Percentiles rank a stretch among this genome's conserved stretches.
These are phyloP conservation scores for Poeciliopsis turrubarensis DNA, from an alignment of 2,113 vertebrate genomes.

Conservation along the genomic window DNA sequence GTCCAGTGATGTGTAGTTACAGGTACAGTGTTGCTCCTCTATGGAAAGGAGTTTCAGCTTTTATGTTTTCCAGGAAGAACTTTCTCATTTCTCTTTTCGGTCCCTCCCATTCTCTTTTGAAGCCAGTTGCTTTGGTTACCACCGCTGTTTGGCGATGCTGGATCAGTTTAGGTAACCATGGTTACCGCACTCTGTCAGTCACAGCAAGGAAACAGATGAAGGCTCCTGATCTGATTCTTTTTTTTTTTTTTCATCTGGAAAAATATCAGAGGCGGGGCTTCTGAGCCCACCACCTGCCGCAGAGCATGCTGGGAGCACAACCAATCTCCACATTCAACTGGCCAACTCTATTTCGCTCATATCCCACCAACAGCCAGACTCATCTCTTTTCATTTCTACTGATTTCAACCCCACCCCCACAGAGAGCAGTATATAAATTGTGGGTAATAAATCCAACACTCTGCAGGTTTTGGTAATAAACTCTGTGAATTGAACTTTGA, in stretches of 20 bases:
- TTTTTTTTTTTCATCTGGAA: conserved; percentile 8
- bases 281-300: conserved; percentile 8
- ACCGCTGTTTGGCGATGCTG: conserved; percentile 1
- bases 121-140: conserved; percentile 37
- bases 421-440: conserved; percentile 63
- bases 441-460: conserved; percentile 64
- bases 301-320: conserved; percentile 41
- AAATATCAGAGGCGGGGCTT: conserved; percentile 37
- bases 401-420: conserved; percentile 20
- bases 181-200: conserved; percentile 33
- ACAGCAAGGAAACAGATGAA: conserved; percentile 35
- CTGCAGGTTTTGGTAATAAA: conserved; percentile 64
- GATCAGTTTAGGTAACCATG: conserved; percentile 32
- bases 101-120: conserved; percentile 1
- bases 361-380: conserved; percentile 35
- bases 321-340: neutral
- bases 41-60: neutral
- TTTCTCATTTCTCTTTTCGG: neutral
- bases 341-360: conserved; percentile 9
- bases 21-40: neutral
- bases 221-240: conserved; percentile 30
- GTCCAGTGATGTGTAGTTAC: neutral
- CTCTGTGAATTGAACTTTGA: conserved; percentile 49
- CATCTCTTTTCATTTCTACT: conserved; percentile 32
- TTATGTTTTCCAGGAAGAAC: neutral